A percentile compares a stretch with the other conserved stretches of the same genome.
Conservation (phyloP, 2,113 vertebrate species). For the Tupaia chinensis region DNA sequence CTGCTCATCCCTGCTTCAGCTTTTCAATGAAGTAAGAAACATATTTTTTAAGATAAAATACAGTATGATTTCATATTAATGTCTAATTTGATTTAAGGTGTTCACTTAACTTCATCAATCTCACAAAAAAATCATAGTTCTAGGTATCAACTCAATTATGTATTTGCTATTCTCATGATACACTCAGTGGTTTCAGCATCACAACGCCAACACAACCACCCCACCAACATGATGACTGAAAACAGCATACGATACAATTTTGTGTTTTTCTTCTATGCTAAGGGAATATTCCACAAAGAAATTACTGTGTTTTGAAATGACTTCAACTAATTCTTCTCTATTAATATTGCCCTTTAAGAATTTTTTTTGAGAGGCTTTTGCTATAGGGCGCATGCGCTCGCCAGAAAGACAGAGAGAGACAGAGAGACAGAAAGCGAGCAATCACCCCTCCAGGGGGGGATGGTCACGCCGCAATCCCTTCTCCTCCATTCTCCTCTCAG, state of each 20-base stretch:
- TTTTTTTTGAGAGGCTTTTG: too few species aligned
- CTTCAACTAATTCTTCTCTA: background rate
- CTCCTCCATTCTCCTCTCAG: too few species aligned
- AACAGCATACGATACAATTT: background rate
- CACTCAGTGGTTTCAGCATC: background rate
- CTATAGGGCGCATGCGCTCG: too few species aligned
- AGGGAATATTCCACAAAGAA: background rate
- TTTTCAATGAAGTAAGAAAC: too few species aligned
- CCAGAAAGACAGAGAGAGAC: too few species aligned
- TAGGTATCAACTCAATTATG: background rate
- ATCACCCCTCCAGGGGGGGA: too few species aligned
- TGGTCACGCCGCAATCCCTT: too few species aligned
- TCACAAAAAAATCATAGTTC: background rate
- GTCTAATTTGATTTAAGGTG: background rate
- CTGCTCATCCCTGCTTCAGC: too few species aligned
- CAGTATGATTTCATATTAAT: background rate
- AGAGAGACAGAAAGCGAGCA: too few species aligned
- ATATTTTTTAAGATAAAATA: background rate
- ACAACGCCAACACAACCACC: fast-evolving
- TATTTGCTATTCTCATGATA: background rate
- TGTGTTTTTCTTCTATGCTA: background rate
- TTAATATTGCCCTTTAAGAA: background rate
- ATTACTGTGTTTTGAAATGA: background rate
- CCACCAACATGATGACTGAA: fast-evolving
- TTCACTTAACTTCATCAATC: background rate